These are phyloP conservation scores for Steatornis caripensis DNA, from an alignment of 2,113 vertebrate genomes.

Conservation along the genomic window DNA sequence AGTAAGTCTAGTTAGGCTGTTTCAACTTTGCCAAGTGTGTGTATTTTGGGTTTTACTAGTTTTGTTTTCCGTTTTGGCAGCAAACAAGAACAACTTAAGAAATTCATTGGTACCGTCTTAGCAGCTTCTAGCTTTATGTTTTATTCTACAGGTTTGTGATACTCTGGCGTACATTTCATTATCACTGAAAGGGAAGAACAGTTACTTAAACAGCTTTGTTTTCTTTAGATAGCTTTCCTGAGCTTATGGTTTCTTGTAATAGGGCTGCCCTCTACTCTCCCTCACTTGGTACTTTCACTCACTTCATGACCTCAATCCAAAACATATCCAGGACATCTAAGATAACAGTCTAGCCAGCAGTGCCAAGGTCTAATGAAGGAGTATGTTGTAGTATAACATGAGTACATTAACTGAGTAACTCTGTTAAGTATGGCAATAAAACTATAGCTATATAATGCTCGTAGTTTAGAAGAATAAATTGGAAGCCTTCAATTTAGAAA, in stretches of 20 bases:
- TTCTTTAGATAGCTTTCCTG: not conserved
- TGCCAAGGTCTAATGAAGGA: not conserved
- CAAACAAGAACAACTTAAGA: not conserved
- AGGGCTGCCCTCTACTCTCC: not conserved
- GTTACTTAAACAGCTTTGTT: not conserved
- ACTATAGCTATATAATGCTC: not conserved
- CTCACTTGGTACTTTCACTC: not conserved
- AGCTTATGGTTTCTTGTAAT: not conserved
- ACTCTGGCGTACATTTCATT: not conserved
- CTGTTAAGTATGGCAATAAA: not conserved
- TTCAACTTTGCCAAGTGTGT: rapidly evolving
- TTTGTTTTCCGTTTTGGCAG: not conserved
- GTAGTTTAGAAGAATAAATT: not conserved
- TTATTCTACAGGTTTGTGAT: not conserved
- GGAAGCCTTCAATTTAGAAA: not conserved
- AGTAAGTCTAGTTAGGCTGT: not conserved
- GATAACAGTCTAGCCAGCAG: not conserved
- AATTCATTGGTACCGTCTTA: not conserved
- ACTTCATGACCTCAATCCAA: not conserved
- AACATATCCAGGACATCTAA: not conserved
- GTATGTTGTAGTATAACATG: not conserved
- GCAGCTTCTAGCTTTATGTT: not conserved
- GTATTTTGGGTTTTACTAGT: not conserved
- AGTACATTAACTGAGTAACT: not conserved
- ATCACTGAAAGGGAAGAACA: not conserved